phyloP scores from a whole-genome alignment of 1,140 invertebrate species.

The Drosophila cardini region DNA sequence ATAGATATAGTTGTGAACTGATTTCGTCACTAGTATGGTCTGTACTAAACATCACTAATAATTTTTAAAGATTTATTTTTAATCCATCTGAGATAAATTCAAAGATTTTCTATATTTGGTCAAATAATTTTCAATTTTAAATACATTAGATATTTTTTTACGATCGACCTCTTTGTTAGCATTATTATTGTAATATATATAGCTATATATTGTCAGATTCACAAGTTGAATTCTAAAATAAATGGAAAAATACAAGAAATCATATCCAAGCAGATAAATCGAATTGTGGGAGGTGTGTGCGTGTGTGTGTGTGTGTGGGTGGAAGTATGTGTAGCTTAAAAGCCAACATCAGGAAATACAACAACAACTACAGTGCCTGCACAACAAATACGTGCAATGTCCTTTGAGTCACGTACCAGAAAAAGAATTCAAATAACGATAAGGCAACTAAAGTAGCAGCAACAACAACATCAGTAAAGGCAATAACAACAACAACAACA shows the following conservation, averaged over 20 bases:
- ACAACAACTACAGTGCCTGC: slow-evolving; percentile 12
- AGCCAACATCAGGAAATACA: slow-evolving; percentile 6
- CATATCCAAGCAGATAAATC: slow-evolving; percentile 39
- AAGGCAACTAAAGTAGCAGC: slow-evolving; percentile 41
- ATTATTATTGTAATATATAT: no score
- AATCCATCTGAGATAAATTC: no score
- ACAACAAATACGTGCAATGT: slow-evolving; percentile 70
- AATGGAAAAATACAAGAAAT: slow-evolving; percentile 36
- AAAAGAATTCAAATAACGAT: slow-evolving; percentile 61
- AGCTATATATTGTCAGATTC: neutral
- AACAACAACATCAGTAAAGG: slow-evolving; percentile 8
- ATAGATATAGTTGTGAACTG: no score
- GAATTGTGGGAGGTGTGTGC: neutral
- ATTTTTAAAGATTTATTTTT: no score
- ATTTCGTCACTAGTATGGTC: no score
- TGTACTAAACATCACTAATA: no score
- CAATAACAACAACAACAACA: slow-evolving; percentile 14
- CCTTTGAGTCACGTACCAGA: slow-evolving; percentile 73
- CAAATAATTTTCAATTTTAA: neutral
- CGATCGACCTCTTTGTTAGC: no score
- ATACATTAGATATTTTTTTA: no score
- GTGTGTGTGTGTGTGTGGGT: neutral
- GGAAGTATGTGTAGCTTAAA: slow-evolving; percentile 12
- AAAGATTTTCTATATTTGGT: no score
- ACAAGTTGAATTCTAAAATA: slow-evolving; percentile 10